Percentiles rank a stretch among this genome's conserved stretches.
Conservation (phyloP, 2,113 vertebrate genomes). For the Ceyx cyanopectus region DNA sequence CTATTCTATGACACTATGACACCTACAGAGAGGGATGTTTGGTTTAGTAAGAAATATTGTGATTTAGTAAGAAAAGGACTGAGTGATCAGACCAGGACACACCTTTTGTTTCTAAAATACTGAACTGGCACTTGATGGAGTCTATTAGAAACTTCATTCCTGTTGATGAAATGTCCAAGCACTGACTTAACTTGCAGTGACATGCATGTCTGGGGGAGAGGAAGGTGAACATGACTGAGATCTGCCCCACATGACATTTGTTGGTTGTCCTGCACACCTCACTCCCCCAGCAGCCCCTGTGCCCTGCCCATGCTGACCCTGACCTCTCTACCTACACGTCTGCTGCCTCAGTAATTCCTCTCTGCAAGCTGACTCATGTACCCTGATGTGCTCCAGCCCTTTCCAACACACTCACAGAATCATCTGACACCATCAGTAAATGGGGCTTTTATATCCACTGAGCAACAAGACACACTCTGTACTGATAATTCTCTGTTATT, state of each 20-base stretch:
- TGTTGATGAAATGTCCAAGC: background rate
- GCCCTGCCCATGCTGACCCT: background rate
- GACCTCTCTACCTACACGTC: background rate
- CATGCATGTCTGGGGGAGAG: too few relatives aligned
- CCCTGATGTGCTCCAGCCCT: background rate
- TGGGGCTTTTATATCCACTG: background rate
- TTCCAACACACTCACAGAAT: background rate
- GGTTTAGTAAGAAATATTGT: background rate
- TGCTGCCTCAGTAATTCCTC: background rate
- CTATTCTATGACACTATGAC: background rate
- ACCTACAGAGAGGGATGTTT: background rate
- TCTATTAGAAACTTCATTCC: background rate
- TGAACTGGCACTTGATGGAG: background rate
- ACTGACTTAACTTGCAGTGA: background rate
- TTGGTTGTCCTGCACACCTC: background rate
- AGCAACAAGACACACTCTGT: background rate
- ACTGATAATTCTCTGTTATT: background rate
- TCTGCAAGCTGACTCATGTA: background rate
- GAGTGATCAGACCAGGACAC: background rate
- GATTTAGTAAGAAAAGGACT: background rate
- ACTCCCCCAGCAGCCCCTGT: background rate
- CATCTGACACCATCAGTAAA: slow-evolving; percentile 11
- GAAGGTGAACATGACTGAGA: background rate
- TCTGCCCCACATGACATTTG: background rate
- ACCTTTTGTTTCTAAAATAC: background rate